A percentile compares a stretch with the other conserved stretches of the same genome.
phyloP scores from a whole-genome alignment of 2,888 invertebrate species.

The Exocentrus adspersus region DNA sequence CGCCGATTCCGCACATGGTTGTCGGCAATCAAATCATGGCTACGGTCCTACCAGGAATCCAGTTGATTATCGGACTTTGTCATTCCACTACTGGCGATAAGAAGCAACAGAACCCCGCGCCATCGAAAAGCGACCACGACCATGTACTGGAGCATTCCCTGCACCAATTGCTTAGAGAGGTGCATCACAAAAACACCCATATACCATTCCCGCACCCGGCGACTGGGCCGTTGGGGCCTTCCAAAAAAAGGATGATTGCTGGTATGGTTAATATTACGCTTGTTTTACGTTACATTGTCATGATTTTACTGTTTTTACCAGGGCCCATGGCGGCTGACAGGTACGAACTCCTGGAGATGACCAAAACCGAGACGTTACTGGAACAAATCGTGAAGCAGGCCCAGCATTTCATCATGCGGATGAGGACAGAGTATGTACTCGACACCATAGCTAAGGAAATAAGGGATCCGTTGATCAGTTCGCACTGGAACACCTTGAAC shows the following conservation, averaged over 20 bases:
- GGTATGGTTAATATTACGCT: too few species aligned
- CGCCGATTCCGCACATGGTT: slow-evolving; percentile 95
- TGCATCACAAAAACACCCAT: slow-evolving; percentile 92
- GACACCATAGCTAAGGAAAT: slow-evolving; percentile 94
- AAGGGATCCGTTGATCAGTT: slow-evolving; percentile 93
- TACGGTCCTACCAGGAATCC: slow-evolving; percentile 92
- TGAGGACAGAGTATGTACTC: slow-evolving; percentile 90
- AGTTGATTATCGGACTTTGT: slow-evolving; percentile 89
- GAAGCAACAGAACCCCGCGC: slow-evolving; percentile 65
- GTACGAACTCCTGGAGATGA: slow-evolving; percentile 88
- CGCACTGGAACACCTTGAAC: slow-evolving; percentile 96
- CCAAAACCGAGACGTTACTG: slow-evolving; percentile 88
- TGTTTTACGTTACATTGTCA: too few species aligned
- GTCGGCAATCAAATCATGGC: slow-evolving; percentile 97
- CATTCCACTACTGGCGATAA: slow-evolving; percentile 79
- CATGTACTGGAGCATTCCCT: slow-evolving; percentile 97
- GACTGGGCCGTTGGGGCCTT: slow-evolving; percentile 93
- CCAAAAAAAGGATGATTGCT: slow-evolving; percentile 88
- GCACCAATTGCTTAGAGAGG: slow-evolving; percentile 91
- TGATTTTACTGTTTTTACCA: slow-evolving; percentile 46
- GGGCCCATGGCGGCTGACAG: slow-evolving; percentile 90
- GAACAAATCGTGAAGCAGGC: slow-evolving; percentile 97
- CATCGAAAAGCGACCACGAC: slow-evolving; percentile 82
- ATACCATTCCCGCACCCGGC: slow-evolving; percentile 96
- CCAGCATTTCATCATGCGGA: slow-evolving; percentile 92